A percentile compares a stretch with the other conserved stretches of the same genome.
phyloP scores from a whole-genome alignment of 2,113 vertebrate genomes.

The Kryptolebias marmoratus region DNA sequence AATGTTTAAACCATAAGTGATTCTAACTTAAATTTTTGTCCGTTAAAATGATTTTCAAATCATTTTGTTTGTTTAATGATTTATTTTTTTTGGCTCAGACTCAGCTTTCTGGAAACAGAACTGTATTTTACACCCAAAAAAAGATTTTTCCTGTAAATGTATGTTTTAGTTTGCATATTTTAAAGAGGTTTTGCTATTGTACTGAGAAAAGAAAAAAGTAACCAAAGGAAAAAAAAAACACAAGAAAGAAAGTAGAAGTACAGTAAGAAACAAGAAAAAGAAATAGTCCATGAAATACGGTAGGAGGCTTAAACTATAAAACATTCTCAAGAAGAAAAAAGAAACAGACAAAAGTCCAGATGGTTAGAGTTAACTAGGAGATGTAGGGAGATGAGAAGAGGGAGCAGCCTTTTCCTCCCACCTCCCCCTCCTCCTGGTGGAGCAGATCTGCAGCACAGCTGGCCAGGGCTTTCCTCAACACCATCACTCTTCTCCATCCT shows the following conservation, averaged over 20 bases:
- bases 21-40: background rate
- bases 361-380: constrained; percentile 61
- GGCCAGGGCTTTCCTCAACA: constrained; percentile 35
- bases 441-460: constrained; percentile 56
- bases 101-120: too few relatives aligned
- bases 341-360: constrained; percentile 47
- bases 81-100: background rate
- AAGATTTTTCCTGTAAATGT: too few relatives aligned
- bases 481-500: constrained; percentile 33
- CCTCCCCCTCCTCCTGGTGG: constrained; percentile 34
- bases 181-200: constrained; percentile 5
- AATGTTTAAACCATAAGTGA: background rate
- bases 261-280: constrained; percentile 9
- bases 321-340: constrained; percentile 7
- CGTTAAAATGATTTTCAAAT: background rate
- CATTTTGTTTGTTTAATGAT: background rate
- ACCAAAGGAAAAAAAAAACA: constrained; percentile 3
- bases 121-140: too few relatives aligned
- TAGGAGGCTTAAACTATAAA: constrained; percentile 41
- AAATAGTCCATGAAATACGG: constrained; percentile 10
- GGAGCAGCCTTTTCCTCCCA: constrained; percentile 25
- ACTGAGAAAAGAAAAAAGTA: constrained; percentile 9
- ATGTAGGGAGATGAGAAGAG: constrained; percentile 40
- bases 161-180: too few relatives aligned
- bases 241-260: background rate